These are phyloP conservation scores for Epistrophella euchroma DNA, from an alignment of 2,888 invertebrate species.

Conservation along the genomic window DNA sequence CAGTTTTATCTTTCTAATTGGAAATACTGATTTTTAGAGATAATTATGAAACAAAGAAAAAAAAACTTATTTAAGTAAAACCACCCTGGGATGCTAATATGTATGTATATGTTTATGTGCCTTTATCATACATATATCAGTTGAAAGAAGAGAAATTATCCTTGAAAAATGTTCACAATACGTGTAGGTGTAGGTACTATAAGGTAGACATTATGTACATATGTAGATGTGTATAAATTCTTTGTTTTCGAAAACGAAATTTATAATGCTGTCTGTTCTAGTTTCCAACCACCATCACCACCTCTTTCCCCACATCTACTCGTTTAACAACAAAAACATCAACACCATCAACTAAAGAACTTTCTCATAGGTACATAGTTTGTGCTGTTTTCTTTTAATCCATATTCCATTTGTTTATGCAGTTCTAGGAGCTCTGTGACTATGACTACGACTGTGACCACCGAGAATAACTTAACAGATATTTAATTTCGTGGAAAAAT, in stretches of 20 bases:
- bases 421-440: conserved; percentile 33
- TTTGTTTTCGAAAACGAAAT: conserved; percentile 42
- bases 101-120: background rate
- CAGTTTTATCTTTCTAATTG: conserved; percentile 42
- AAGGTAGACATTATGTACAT: background rate
- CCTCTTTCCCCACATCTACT: background rate
- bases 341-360: background rate
- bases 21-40: conserved; percentile 50
- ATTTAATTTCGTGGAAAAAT: conserved; percentile 69
- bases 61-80: conserved; percentile 19
- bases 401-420: conserved; percentile 59
- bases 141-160: background rate
- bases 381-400: conserved; percentile 26
- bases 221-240: conserved; percentile 3
- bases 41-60: conserved; percentile 31
- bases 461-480: conserved; percentile 64
- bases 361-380: conserved; percentile 41
- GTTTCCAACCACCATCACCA: conserved; percentile 36
- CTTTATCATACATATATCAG: background rate
- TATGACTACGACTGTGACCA: conserved; percentile 39
- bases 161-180: conserved; percentile 23
- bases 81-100: conserved; percentile 9
- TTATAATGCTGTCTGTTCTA: conserved; percentile 57
- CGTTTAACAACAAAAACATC: conserved; percentile 1
- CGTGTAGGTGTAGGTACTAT: background rate